phyloP scores from a whole-genome alignment of 2,797 vertebrate genomes.

The Gambelia wislizenii region DNA sequence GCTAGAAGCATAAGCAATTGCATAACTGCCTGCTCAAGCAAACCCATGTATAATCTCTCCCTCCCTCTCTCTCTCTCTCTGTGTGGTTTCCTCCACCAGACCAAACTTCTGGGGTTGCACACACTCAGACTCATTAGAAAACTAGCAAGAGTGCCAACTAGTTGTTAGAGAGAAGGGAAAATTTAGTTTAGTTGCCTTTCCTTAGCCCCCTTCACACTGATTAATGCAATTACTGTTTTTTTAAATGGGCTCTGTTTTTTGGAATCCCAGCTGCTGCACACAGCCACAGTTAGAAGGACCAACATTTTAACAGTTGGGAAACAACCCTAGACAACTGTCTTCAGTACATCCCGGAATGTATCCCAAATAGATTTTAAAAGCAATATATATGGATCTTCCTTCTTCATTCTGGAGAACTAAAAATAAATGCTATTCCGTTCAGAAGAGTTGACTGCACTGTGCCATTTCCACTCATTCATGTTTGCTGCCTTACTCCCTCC shows the following conservation, averaged over 20 bases:
- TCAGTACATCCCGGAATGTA: neutral
- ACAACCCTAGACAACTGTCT: neutral
- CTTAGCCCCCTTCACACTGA: neutral
- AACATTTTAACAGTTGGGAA: neutral
- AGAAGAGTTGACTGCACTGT: constrained; percentile 50
- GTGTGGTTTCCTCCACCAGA: neutral
- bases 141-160: neutral
- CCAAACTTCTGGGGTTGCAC: neutral
- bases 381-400: constrained; percentile 39
- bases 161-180: neutral
- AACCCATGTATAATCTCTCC: neutral
- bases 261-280: neutral
- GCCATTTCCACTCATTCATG: constrained; percentile 61
- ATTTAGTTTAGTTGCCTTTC: neutral
- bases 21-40: neutral
- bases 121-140: neutral
- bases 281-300: neutral
- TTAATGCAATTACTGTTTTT: neutral
- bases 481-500: constrained; percentile 66
- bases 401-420: constrained; percentile 54
- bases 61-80: neutral
- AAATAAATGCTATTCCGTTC: constrained; percentile 65
- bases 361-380: neutral
- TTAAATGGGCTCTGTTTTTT: neutral
- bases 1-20: too few species aligned